Percentiles rank a stretch among this genome's conserved stretches.
These are phyloP conservation scores for Sphaerophoria rueppellii DNA, from an alignment of 2,888 invertebrate genomes.

Conservation along the genomic window DNA sequence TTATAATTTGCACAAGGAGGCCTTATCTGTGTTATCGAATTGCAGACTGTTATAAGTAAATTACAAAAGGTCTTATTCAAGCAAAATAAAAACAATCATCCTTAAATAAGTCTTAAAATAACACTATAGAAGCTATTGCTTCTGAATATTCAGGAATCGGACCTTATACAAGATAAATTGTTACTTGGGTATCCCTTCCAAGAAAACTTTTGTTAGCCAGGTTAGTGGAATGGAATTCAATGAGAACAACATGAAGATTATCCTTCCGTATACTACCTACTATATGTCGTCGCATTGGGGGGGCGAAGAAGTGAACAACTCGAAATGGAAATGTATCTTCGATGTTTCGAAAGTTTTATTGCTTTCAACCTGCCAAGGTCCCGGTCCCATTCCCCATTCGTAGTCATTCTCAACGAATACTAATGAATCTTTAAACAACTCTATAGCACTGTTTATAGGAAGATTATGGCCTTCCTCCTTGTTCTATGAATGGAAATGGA, in stretches of 20 bases:
- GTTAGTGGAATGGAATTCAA: conserved; percentile 51
- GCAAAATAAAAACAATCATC: too few relatives aligned
- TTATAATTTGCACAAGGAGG: too few relatives aligned
- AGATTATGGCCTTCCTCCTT: conserved; percentile 4
- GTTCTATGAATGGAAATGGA: conserved; percentile 63
- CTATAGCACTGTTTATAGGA: background rate
- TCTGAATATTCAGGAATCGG: too few relatives aligned
- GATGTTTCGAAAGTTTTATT: background rate
- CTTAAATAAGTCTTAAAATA: too few relatives aligned
- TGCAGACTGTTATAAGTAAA: too few relatives aligned
- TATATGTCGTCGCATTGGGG: conserved; percentile 51
- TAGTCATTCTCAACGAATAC: conserved; percentile 3
- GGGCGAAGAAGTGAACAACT: conserved; percentile 4
- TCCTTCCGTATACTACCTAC: conserved; percentile 62
- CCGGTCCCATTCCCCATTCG: background rate
- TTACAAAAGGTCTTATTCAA: too few relatives aligned
- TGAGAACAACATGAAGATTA: conserved; percentile 25
- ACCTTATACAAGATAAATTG: too few relatives aligned
- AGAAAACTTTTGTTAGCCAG: conserved; percentile 65
- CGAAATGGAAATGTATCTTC: conserved; percentile 13
- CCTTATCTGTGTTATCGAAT: too few relatives aligned
- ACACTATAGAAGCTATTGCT: too few relatives aligned
- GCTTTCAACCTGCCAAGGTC: background rate
- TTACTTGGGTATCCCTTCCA: too few relatives aligned
- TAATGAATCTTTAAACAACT: background rate